Evolutionary conservation across 2,113 vertebrate genomes (phyloP), one percentile per base, ranked within the genome.

Genomic region (Bagarius yarrelli): DNA sequence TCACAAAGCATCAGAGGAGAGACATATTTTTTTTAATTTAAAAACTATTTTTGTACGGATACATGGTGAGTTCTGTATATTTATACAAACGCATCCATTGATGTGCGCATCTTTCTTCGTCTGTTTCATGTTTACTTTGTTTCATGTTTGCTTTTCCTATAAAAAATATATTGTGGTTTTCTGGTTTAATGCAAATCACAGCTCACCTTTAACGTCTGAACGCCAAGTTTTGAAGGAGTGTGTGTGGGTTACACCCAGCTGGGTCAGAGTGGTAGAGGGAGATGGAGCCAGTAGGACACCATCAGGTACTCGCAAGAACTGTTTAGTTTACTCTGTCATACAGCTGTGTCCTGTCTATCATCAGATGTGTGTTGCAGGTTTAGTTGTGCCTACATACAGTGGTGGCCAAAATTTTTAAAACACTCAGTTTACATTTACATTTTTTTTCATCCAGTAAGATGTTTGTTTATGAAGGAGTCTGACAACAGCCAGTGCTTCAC

Each of bases 121-220:
- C 1, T 5, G 16, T 11, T 40, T 36, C 25, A 67, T 18, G 50
- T 67, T 50, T 53, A 16, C 66, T 25, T n/a, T 25, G 15, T 4
- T 70, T 56, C 44, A 8, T 79, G 5, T 32, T 27, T 23, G 25
- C 25, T 47, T 52, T 60, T 50, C 18, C 53, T 74, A 19, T 25
- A 60, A 40, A 40, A 40, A 40, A 40, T 4, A 18, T 18, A 1
- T 4, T 9, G 0, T 30, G 32, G n/a, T n/a, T n/a, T n/a, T n/a
- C 90, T 98, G 98, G 89, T 98, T 97, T 92, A 95, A 90, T 80
- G 90, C 95, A 69, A 96, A 87, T 89, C 94, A 95, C 69, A 94
- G 96, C 87, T 98, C 98, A 64, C 96, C 97, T 0, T 94, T 97
- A 82, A 94, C 96, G 63, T 88, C 94, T 1, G 96, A 98, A 87